Base-by-base conservation (phyloP, 1,140 invertebrate genomes). In the Drosophila elegans region DNA sequence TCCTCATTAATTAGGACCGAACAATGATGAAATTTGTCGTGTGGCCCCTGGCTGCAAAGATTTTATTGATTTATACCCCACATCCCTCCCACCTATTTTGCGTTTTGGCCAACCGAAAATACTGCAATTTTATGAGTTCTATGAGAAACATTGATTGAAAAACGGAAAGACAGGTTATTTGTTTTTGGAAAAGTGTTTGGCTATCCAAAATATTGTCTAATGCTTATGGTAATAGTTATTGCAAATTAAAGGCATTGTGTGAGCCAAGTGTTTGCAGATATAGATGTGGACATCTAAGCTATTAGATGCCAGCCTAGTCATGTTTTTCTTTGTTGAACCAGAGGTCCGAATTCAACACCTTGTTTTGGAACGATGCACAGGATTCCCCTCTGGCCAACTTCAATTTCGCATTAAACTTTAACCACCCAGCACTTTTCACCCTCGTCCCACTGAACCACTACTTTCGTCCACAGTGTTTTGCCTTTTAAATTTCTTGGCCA, bases 381-480 rank as follows among this genome's bases (percentile, higher is more conserved):
- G 25, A 7, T 48, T 5, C 9, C 25, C 21, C 29, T 10, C 27
- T 78, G 66, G 69, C 74, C 75, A 78, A 76, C 78, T 88, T 88
- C 53, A 79, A 86, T 88, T 88, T 86, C 78, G 52, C 75, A 86
- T 88, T 74, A 88, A 83, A 88, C 79, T 86, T 86, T 82, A 88
- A n/a, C n/a, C n/a, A n/a, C n/a, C n/a, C n/a, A 86, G 72, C 60
- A 88, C 83, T 88, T 88, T 86, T 78, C 45, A 75, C 72, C 60
- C 27, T 32, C 36, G 36, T 10, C 42, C 27, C 41, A 41, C 42
- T 4, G 27, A 25, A 38, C 66, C 27, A 60, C 69, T 73, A 52
- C 56, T 38, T 32, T 45, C 27, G 44, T n/a, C 29, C 27, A 13
- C 46, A 29, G 21, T 60, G 57, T 39, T 61, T 61, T 61, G 49